A percentile compares a stretch with the other conserved stretches of the same genome.
Conservation (phyloP, 2,888 invertebrate genomes). For the Lepidochitona cinerea region DNA sequence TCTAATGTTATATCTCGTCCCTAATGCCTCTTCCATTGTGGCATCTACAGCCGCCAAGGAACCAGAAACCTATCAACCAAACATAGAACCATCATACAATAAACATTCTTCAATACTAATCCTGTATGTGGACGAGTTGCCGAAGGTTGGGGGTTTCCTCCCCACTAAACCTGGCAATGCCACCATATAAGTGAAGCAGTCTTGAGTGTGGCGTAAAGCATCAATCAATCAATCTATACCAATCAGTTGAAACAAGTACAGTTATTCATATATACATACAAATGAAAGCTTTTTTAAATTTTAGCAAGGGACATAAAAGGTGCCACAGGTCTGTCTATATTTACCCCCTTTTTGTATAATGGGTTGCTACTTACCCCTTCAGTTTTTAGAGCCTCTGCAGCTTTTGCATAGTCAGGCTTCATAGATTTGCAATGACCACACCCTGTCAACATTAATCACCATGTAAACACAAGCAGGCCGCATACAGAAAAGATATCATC, state of each 20-base stretch:
- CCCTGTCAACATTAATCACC: slow-evolving; percentile 75
- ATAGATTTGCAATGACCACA: slow-evolving; percentile 81
- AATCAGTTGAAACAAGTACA: too few relatives aligned
- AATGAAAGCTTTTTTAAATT: neutral
- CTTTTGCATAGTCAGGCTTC: slow-evolving; percentile 78
- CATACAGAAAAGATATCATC: too few relatives aligned
- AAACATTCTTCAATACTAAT: too few relatives aligned
- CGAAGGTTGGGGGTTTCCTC: too few relatives aligned
- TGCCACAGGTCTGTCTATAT: neutral
- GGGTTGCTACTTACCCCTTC: slow-evolving; percentile 51
- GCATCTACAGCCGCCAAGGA: slow-evolving; percentile 78
- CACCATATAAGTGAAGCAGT: too few relatives aligned
- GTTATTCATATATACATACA: neutral
- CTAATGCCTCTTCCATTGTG: slow-evolving; percentile 76
- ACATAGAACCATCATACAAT: neutral
- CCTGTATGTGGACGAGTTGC: too few relatives aligned
- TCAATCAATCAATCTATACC: too few relatives aligned
- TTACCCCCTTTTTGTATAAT: neutral
- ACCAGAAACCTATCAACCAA: slow-evolving; percentile 46
- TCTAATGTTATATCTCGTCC: slow-evolving; percentile 76
- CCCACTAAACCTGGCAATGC: too few relatives aligned
- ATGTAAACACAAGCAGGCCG: too few relatives aligned
- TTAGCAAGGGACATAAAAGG: neutral
- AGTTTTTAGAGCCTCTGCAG: slow-evolving; percentile 61
- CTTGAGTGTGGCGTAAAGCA: too few relatives aligned